phyloP scores from a whole-genome alignment of 2,113 vertebrate species.

The Talpa occidentalis region DNA sequence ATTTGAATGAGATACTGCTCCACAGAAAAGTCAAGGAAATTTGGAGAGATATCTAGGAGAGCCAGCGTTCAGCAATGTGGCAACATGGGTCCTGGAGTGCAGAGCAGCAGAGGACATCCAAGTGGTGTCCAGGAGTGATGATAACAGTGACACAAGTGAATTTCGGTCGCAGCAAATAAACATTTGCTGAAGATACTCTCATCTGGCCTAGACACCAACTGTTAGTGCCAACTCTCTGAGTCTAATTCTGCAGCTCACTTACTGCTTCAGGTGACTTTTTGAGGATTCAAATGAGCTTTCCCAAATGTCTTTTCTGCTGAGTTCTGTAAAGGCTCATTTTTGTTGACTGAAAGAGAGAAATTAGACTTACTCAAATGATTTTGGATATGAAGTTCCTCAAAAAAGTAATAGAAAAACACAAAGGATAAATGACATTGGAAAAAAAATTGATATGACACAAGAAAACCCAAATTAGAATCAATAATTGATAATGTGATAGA shows the following conservation, averaged over 20 bases:
- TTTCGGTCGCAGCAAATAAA: accelerated
- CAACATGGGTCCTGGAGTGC: background rate
- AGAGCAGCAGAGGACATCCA: background rate
- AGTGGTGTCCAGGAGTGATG: too few relatives aligned
- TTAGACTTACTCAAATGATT: background rate
- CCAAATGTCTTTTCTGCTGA: background rate
- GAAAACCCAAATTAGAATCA: background rate
- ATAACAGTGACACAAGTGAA: background rate
- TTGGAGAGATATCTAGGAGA: background rate
- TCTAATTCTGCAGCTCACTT: background rate
- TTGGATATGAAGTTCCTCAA: background rate
- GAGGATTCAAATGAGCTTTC: background rate
- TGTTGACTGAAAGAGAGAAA: background rate
- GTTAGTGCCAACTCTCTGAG: background rate
- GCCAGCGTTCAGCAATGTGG: background rate
- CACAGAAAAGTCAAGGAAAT: background rate
- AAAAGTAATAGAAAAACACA: background rate
- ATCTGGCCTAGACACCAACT: background rate
- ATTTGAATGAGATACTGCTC: background rate
- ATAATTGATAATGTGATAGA: background rate
- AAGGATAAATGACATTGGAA: background rate
- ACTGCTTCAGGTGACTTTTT: accelerated
- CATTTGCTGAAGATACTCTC: accelerated
- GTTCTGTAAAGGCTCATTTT: background rate
- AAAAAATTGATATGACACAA: background rate